Conservation (phyloP, 2,888 invertebrate genomes). For the Octodonta nipae region DNA sequence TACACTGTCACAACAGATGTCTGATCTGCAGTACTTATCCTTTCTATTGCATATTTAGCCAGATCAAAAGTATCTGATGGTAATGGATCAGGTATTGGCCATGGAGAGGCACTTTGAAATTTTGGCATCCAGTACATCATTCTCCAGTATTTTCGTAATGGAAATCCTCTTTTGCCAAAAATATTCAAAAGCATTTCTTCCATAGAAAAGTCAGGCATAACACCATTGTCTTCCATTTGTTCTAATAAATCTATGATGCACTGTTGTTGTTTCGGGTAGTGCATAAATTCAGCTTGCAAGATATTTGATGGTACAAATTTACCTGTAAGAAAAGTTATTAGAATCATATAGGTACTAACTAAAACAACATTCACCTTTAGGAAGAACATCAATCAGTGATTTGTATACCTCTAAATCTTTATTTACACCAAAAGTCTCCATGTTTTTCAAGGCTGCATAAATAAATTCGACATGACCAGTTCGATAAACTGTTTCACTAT, state of each 20-base stretch:
- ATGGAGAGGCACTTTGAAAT: slow-evolving; percentile 79
- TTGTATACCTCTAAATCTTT: slow-evolving; percentile 80
- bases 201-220: slow-evolving; percentile 84
- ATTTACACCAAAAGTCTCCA: slow-evolving; percentile 81
- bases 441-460: slow-evolving; percentile 70
- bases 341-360: background rate
- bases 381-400: slow-evolving; percentile 68
- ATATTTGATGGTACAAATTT: slow-evolving; percentile 70
- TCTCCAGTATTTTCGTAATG: slow-evolving; percentile 61
- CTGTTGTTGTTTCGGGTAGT: slow-evolving; percentile 92
- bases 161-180: slow-evolving; percentile 68
- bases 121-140: slow-evolving; percentile 92
- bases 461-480: slow-evolving; percentile 91
- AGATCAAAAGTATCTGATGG: slow-evolving; percentile 65
- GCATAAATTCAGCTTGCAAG: slow-evolving; percentile 80
- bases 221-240: slow-evolving; percentile 83
- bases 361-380: slow-evolving; percentile 45
- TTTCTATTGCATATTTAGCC: slow-evolving; percentile 67
- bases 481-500: slow-evolving; percentile 47
- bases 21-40: slow-evolving; percentile 71
- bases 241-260: slow-evolving; percentile 80
- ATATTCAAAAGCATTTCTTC: slow-evolving; percentile 67
- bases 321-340: slow-evolving; percentile 26
- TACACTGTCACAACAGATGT: slow-evolving; percentile 32
- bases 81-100: slow-evolving; percentile 63